phyloP scores from a whole-genome alignment of 2,113 vertebrate genomes.

The Hyaena hyaena region DNA sequence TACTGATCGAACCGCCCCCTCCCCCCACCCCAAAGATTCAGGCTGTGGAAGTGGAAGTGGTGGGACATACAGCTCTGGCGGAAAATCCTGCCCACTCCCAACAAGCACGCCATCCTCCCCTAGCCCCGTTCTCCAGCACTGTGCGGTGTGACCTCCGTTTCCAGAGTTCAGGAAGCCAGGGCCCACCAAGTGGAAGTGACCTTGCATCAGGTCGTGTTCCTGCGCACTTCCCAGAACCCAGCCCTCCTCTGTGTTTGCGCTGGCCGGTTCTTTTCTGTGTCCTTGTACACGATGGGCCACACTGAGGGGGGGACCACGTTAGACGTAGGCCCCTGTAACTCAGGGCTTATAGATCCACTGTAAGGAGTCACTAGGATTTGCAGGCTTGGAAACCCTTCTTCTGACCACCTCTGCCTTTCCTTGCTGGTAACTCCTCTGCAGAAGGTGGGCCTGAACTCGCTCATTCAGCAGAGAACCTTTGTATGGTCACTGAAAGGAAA shows the following conservation, averaged over 20 bases:
- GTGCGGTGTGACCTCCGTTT: background rate
- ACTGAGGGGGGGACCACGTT: background rate
- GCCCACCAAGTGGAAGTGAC: background rate
- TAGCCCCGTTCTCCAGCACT: fast-evolving
- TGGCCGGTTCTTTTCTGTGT: background rate
- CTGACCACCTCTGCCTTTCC: background rate
- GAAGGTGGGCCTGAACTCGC: background rate
- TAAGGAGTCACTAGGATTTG: background rate
- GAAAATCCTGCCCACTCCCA: background rate
- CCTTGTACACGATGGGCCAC: fast-evolving
- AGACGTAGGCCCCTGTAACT: background rate
- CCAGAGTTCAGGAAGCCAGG: background rate
- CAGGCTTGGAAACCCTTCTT: background rate
- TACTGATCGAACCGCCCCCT: background rate
- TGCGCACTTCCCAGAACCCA: background rate
- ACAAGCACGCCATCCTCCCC: fast-evolving
- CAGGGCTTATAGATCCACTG: background rate
- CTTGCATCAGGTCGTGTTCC: background rate
- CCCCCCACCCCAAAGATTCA: background rate
- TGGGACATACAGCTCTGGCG: too few relatives aligned
- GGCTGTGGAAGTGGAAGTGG: background rate
- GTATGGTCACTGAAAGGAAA: background rate
- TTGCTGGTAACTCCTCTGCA: background rate
- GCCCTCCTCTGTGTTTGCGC: background rate
- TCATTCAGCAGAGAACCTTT: background rate